These are phyloP conservation scores for Ciconia nigra DNA, from an alignment of 2,797 vertebrate genomes.

Conservation along the genomic window DNA sequence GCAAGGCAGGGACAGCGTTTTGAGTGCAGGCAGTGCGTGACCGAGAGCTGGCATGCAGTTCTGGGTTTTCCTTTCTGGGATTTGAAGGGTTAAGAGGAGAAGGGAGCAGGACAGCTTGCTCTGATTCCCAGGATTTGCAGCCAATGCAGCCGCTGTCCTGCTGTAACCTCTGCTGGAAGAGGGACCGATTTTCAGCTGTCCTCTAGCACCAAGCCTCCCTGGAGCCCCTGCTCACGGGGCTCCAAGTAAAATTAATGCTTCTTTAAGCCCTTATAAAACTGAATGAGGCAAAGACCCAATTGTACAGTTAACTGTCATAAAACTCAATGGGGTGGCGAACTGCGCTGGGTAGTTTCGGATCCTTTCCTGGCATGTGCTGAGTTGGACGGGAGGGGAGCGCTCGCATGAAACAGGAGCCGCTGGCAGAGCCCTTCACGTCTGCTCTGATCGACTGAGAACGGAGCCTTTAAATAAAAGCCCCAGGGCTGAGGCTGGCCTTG, in stretches of 20 bases:
- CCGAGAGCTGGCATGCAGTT: fast-evolving
- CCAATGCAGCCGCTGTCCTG: background rate
- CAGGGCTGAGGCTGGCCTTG: background rate
- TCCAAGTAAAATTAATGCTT: background rate
- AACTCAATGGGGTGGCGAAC: background rate
- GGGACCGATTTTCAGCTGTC: background rate
- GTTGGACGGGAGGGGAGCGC: background rate
- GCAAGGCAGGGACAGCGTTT: background rate
- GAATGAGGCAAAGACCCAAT: background rate
- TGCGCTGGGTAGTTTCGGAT: background rate
- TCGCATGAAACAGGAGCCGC: fast-evolving
- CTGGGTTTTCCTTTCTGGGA: background rate
- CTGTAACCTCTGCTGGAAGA: background rate
- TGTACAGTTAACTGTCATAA: background rate
- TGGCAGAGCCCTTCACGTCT: background rate
- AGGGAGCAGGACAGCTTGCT: background rate
- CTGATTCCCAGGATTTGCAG: background rate
- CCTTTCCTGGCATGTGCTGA: background rate
- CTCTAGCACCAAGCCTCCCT: background rate
- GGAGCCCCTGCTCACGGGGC: background rate
- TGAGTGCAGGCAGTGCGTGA: fast-evolving
- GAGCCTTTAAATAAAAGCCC: background rate
- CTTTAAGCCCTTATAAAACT: background rate
- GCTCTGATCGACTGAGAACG: fast-evolving
- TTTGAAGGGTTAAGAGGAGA: background rate